Evolutionary conservation across 2,113 vertebrate genomes (phyloP).

Genomic region (Macrotis lagotis): DNA sequence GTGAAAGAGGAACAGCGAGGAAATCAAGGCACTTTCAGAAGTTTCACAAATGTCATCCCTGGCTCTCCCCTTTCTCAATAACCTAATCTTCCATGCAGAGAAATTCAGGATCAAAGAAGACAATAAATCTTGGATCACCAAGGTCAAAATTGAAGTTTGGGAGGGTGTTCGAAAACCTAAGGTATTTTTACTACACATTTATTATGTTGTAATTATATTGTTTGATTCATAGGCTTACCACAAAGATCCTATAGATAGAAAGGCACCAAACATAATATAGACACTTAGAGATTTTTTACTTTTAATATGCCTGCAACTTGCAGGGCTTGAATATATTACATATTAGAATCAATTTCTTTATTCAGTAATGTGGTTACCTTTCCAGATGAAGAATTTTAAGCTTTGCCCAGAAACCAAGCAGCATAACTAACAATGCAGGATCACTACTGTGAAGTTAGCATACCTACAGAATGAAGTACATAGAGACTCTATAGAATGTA

Average conservation of each 20-base stretch:
- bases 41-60: conserved; percentile 18
- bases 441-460: conserved; percentile 8
- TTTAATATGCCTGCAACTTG: not conserved
- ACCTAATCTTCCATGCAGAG: conserved; percentile 27
- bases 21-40: conserved; percentile 16
- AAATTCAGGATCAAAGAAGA: not conserved
- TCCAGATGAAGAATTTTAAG: conserved; percentile 8
- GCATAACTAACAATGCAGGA: conserved; percentile 33
- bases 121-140: conserved; percentile 15
- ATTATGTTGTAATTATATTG: conserved; percentile 8
- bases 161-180: not conserved
- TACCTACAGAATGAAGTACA: conserved; percentile 31
- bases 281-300: conserved; percentile 27
- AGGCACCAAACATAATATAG: not conserved
- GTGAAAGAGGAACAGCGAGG: conserved; percentile 15
- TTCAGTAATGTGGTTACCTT: conserved; percentile 42
- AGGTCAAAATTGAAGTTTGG: conserved; percentile 18
- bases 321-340: not conserved
- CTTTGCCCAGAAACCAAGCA: conserved; percentile 29
- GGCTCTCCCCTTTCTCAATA: not conserved
- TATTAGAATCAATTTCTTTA: conserved; percentile 22
- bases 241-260: conserved; percentile 21
- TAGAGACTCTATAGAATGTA: conserved; percentile 27
- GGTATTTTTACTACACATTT: not conserved
- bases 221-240: conserved; percentile 29